These are phyloP conservation scores for Ondatra zibethicus DNA, from an alignment of 2,113 vertebrate genomes.

Conservation along the genomic window DNA sequence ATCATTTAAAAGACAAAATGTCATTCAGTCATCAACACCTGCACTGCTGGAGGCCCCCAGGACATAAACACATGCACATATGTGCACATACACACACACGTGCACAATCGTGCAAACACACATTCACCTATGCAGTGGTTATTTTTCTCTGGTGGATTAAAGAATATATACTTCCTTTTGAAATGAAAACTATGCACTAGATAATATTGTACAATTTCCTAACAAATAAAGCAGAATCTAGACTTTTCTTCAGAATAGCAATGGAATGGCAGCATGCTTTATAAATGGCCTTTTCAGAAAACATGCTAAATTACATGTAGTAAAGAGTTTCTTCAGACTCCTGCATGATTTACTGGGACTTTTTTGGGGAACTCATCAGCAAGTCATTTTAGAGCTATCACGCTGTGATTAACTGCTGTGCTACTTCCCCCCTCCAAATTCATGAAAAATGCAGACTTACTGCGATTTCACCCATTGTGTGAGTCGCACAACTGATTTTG, in stretches of 20 bases:
- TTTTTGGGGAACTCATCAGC: slow-evolving; percentile 65
- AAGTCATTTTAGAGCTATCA: slow-evolving; percentile 72
- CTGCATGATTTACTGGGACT: slow-evolving; percentile 54
- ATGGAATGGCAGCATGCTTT: neutral
- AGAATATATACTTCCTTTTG: neutral
- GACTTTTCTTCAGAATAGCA: slow-evolving; percentile 22
- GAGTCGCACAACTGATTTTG: slow-evolving; percentile 64
- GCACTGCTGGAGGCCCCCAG: neutral
- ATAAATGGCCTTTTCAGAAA: slow-evolving; percentile 58
- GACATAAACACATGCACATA: neutral
- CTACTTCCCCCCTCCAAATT: slow-evolving; percentile 33
- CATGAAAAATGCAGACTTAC: slow-evolving; percentile 71
- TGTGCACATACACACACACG: neutral
- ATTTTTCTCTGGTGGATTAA: neutral
- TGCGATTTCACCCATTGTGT: slow-evolving; percentile 53
- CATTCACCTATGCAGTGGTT: neutral
- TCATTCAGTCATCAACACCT: neutral
- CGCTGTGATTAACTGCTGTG: slow-evolving; percentile 74
- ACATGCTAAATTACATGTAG: slow-evolving; percentile 61
- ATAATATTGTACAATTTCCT: slow-evolving; percentile 2
- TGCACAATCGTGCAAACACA: too few relatives aligned
- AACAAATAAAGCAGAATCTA: neutral
- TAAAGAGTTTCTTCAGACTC: slow-evolving; percentile 47
- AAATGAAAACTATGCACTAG: neutral
- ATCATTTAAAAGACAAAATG: neutral